Conservation (phyloP, 2,113 vertebrate species). For the Delphinus delphis region DNA sequence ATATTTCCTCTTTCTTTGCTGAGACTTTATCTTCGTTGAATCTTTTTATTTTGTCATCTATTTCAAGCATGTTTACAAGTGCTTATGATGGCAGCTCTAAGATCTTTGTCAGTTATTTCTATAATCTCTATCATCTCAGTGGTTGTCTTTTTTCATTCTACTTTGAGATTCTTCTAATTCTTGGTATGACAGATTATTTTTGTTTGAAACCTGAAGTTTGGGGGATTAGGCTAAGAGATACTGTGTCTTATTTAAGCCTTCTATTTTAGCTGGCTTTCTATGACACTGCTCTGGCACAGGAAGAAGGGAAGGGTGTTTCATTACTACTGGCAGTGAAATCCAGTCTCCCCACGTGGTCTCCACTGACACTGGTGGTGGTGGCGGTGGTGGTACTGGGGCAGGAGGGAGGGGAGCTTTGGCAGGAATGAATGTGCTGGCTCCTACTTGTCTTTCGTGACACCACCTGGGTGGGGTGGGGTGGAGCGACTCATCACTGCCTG, state of each 20-base stretch:
- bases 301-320: background rate
- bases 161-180: background rate
- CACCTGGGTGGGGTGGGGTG: background rate
- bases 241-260: background rate
- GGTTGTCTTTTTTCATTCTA: background rate
- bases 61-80: background rate
- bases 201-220: background rate
- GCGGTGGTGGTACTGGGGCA: background rate
- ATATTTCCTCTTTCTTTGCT: background rate
- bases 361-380: fast-evolving
- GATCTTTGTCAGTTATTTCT: background rate
- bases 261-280: background rate
- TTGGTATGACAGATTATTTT: background rate
- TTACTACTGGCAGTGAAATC: background rate
- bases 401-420: too few species aligned
- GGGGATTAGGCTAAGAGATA: background rate
- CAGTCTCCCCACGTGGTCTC: background rate
- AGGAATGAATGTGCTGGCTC: background rate
- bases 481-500: background rate
- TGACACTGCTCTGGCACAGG: background rate
- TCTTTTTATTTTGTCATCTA: background rate
- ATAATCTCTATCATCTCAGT: background rate
- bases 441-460: background rate
- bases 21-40: background rate
- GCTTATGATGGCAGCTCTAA: background rate